A percentile compares a stretch with the other conserved stretches of the same genome.
phyloP scores from a whole-genome alignment of 2,888 invertebrate species.

The Chaitophorus viminalis region DNA sequence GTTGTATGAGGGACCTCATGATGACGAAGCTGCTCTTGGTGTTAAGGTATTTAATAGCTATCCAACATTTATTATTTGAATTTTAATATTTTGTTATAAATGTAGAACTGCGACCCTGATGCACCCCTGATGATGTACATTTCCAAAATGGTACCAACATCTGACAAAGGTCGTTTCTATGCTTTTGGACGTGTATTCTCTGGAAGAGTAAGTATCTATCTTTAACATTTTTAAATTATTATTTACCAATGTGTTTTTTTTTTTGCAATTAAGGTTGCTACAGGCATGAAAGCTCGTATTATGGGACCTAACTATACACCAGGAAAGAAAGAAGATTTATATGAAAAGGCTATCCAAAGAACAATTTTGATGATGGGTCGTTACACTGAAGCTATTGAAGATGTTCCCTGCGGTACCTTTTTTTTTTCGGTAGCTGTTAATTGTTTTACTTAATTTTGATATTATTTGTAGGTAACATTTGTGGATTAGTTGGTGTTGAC shows the following conservation, averaged over 20 bases:
- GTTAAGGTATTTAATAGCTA: constrained; percentile 74
- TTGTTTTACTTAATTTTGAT: constrained; percentile 51
- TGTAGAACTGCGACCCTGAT: constrained; percentile 89
- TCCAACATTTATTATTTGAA: not conserved
- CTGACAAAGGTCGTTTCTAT: constrained; percentile 99
- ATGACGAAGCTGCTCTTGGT: constrained; percentile 93
- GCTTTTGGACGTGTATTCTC: constrained; percentile 99
- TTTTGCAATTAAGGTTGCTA: constrained; percentile 71
- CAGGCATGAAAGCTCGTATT: constrained; percentile 94
- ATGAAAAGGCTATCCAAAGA: constrained; percentile 98
- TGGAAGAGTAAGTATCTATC: constrained; percentile 75
- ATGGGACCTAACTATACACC: constrained; percentile 99
- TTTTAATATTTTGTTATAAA: not conserved
- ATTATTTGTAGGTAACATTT: constrained; percentile 83
- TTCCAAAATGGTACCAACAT: constrained; percentile 99
- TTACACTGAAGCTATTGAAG: constrained; percentile 98
- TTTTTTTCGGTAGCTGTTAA: not conserved
- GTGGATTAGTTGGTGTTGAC: constrained; percentile 99
- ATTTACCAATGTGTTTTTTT: not conserved
- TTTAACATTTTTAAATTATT: not conserved
- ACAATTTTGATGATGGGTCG: constrained; percentile 99
- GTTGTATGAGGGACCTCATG: constrained; percentile 98
- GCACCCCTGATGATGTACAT: constrained; percentile 99
- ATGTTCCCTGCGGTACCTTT: constrained; percentile 89
- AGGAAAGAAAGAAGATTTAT: constrained; percentile 99